A percentile compares a stretch with the other conserved stretches of the same genome.
Evolutionary conservation across 2,888 invertebrate genomes (phyloP).

Genomic region (Lottia scabra): DNA sequence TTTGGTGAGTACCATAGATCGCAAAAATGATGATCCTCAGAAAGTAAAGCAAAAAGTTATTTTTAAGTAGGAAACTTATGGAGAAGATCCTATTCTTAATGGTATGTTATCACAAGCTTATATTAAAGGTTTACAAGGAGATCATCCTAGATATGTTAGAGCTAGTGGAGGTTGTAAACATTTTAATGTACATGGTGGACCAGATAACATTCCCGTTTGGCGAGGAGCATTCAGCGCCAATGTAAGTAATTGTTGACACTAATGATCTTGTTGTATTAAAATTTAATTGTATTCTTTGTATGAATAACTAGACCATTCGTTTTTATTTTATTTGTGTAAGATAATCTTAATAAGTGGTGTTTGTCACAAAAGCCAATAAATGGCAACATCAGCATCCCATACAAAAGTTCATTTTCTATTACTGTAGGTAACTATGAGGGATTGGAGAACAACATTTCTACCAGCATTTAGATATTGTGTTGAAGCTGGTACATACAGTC

Average conservation of each 20-base stretch:
- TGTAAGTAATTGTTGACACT: too few species aligned
- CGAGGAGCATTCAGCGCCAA: conserved; percentile 35
- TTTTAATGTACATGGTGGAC: conserved; percentile 61
- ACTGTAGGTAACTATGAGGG: conserved; percentile 54
- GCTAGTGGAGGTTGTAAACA: conserved; percentile 65
- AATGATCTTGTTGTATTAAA: too few species aligned
- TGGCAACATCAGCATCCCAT: too few species aligned
- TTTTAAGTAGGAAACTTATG: conserved; percentile 58
- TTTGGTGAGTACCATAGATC: too few species aligned
- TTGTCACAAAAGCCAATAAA: too few species aligned
- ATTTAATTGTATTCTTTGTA: too few species aligned
- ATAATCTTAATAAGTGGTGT: too few species aligned
- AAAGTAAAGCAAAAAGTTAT: too few species aligned
- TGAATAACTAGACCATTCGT: too few species aligned
- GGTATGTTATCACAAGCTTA: conserved; percentile 47
- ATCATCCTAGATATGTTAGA: conserved; percentile 51
- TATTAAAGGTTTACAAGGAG: conserved; percentile 62
- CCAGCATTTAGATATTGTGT: conserved; percentile 62
- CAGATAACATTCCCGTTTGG: conserved; percentile 39
- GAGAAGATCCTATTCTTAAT: conserved; percentile 61
- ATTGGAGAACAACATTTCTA: conserved; percentile 62
- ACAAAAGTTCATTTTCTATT: too few species aligned
- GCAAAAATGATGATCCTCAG: too few species aligned
- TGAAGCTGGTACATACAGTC: conserved; percentile 58
- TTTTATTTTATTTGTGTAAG: too few species aligned